Percentiles rank a stretch among this genome's conserved stretches.
These are phyloP conservation scores for Pseudomyrmex cubaensis DNA, from an alignment of 1,140 invertebrate species.

Conservation along the genomic window DNA sequence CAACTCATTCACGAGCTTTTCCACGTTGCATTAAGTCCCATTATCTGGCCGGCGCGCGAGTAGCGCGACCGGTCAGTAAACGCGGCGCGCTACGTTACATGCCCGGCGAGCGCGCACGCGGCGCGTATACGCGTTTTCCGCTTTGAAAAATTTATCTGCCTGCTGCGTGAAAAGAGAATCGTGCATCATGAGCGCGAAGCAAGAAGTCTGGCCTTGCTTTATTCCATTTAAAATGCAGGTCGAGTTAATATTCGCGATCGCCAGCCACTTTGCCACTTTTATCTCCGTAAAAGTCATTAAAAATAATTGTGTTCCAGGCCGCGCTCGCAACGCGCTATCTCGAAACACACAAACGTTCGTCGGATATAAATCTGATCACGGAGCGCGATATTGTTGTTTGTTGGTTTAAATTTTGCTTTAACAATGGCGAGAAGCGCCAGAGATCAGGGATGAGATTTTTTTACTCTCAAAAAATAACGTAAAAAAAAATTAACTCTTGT, in stretches of 20 bases:
- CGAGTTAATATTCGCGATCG: conserved; percentile 22
- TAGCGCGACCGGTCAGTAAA: conserved; percentile 17
- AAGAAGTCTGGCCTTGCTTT: not conserved
- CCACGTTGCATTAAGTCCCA: conserved; percentile 75
- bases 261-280: not conserved
- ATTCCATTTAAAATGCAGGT: conserved; percentile 6
- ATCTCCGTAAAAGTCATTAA: conserved; percentile 31
- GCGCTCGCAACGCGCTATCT: not conserved
- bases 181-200: not conserved
- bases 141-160: conserved; percentile 58
- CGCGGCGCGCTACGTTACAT: not conserved
- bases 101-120: not conserved
- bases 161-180: not conserved
- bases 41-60: conserved; percentile 52
- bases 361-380: no score
- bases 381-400: no score
- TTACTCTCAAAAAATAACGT: no score
- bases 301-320: not conserved
- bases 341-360: not conserved
- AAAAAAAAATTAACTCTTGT: no score
- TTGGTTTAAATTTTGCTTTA: no score
- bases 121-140: not conserved
- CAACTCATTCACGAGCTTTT: conserved; percentile 83
- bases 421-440: no score
- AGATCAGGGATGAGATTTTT: no score